Conservation (phyloP, 2,797 vertebrate species). For the Crocidura indochinensis region DNA sequence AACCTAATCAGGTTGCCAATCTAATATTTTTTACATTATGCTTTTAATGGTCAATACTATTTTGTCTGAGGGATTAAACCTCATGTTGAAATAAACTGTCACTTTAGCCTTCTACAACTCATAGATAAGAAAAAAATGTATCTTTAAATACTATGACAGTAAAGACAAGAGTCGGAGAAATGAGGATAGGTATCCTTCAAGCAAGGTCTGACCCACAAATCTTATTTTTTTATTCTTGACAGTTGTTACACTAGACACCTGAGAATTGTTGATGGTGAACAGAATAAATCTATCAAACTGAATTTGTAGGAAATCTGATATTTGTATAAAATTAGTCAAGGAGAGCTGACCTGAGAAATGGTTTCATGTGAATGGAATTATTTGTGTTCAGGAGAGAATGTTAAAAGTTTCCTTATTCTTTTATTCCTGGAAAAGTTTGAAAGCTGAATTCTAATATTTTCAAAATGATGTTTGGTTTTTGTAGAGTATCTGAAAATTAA, state of each 20-base stretch:
- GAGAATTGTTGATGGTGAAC: background rate
- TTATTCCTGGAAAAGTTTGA: background rate
- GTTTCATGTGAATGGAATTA: constrained; percentile 25
- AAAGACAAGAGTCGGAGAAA: background rate
- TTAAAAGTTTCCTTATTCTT: constrained; percentile 26
- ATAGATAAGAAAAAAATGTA: background rate
- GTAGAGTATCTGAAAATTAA: constrained; percentile 62
- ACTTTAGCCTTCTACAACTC: background rate
- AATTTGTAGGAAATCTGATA: background rate
- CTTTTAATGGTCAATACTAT: background rate
- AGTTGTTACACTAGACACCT: background rate
- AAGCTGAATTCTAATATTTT: constrained; percentile 48
- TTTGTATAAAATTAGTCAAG: background rate
- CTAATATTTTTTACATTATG: background rate
- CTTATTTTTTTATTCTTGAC: constrained; percentile 35
- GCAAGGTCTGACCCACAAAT: constrained; percentile 14
- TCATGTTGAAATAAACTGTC: background rate
- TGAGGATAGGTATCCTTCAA: fast-evolving
- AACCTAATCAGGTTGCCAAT: background rate
- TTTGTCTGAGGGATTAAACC: background rate
- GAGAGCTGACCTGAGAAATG: background rate
- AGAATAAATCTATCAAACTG: background rate
- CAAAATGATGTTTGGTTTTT: constrained; percentile 12
- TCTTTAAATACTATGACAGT: background rate
- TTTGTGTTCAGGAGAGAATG: background rate